phyloP scores from a whole-genome alignment of 1,140 invertebrate genomes.

The Cylas formicarius region DNA sequence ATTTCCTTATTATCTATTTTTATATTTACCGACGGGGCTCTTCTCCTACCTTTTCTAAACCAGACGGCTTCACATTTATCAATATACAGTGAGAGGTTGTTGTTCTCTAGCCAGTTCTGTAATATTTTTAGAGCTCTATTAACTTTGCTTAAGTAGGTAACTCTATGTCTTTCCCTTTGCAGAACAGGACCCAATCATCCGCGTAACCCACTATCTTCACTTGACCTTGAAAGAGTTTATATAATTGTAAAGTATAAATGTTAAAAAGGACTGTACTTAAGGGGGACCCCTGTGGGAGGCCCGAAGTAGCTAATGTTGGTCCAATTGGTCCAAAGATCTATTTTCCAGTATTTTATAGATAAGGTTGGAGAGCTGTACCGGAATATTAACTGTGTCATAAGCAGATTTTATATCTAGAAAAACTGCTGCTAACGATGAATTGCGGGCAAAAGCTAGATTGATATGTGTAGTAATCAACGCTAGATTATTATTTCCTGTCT shows the following conservation, averaged over 20 bases:
- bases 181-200: slow-evolving; percentile 11
- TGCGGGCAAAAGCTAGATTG: slow-evolving; percentile 4
- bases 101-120: slow-evolving; percentile 2
- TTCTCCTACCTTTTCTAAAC: slow-evolving; percentile 9
- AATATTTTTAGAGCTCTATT: slow-evolving; percentile 5
- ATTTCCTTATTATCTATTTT: slow-evolving; percentile 1
- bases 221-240: background rate
- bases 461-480: slow-evolving; percentile 2
- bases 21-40: background rate
- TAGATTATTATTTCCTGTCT: background rate
- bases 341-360: slow-evolving; percentile 3
- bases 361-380: slow-evolving; percentile 1
- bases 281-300: slow-evolving; percentile 16
- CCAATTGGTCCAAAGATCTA: background rate
- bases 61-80: slow-evolving; percentile 14
- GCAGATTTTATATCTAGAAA: slow-evolving; percentile 16
- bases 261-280: slow-evolving; percentile 19
- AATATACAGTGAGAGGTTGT: slow-evolving; percentile 5
- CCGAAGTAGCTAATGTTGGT: background rate
- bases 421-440: slow-evolving; percentile 3
- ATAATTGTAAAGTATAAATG: slow-evolving; percentile 7
- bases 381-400: slow-evolving; percentile 8
- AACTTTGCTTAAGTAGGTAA: background rate
- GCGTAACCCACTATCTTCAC: slow-evolving; percentile 14
- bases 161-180: slow-evolving; percentile 1